A percentile compares a stretch with the other conserved stretches of the same genome.
Evolutionary conservation across 2,113 vertebrate genomes (phyloP).

Genomic region (Corythaeola cristata): DNA sequence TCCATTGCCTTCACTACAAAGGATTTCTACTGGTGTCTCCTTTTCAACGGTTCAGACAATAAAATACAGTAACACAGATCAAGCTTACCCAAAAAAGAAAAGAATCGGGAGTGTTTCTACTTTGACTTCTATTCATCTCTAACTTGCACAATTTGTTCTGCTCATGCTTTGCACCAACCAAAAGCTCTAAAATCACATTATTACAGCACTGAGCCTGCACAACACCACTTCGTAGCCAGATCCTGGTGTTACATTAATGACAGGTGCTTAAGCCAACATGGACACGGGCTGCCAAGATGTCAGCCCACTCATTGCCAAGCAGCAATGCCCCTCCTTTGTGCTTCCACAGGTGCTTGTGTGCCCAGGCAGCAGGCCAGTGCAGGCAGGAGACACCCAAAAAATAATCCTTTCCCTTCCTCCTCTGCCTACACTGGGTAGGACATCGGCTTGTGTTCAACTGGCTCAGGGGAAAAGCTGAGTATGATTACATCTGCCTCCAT

Average conservation of each 20-base stretch:
- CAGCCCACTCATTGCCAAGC: not conserved
- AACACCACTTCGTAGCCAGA: not conserved
- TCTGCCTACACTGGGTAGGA: rapidly evolving
- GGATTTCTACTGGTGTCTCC: not conserved
- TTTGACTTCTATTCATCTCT: not conserved
- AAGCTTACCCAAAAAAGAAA: not conserved
- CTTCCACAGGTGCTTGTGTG: rapidly evolving
- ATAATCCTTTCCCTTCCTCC: not conserved
- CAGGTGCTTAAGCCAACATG: not conserved
- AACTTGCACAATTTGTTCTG: not conserved
- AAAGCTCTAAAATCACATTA: not conserved
- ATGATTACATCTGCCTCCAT: not conserved
- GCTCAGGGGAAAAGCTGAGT: not conserved
- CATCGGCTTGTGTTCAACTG: rapidly evolving
- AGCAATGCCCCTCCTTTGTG: not conserved
- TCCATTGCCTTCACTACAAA: not conserved
- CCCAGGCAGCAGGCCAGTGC: not conserved
- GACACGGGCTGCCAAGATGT: not conserved
- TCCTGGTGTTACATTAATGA: not conserved
- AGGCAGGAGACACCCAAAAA: not conserved
- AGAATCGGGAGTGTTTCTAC: not conserved
- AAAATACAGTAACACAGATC: not conserved
- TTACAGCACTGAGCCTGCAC: not conserved
- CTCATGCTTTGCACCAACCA: not conserved
- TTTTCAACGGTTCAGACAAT: not conserved